Percentiles rank a stretch among this genome's conserved stretches.
Evolutionary conservation across 2,888 invertebrate species (phyloP).

Genomic region (Parnassius mnemosyne): DNA sequence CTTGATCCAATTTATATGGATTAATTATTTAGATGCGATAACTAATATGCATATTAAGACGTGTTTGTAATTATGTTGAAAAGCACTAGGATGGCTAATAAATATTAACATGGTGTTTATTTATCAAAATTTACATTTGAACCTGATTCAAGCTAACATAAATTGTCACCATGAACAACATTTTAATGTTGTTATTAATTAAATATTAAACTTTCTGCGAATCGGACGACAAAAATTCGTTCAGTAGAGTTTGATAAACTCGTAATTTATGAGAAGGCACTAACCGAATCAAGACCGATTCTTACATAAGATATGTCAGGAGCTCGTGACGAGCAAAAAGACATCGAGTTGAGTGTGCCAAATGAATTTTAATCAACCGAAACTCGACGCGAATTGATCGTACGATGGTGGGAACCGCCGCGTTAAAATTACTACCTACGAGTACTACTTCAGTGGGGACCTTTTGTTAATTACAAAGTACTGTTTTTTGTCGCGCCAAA

Average conservation of each 20-base stretch:
- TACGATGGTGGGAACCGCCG: conserved; percentile 20
- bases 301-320: conserved; percentile 43
- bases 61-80: too few relatives aligned
- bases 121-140: too few relatives aligned
- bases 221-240: conserved; percentile 5
- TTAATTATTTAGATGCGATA: too few relatives aligned
- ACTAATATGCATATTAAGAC: too few relatives aligned
- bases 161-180: not conserved
- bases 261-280: conserved; percentile 23
- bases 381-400: conserved; percentile 18
- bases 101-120: too few relatives aligned
- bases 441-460: not conserved
- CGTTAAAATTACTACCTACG: conserved; percentile 10
- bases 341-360: conserved; percentile 45
- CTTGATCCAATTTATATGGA: too few relatives aligned
- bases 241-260: conserved; percentile 19
- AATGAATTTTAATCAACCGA: conserved; percentile 55
- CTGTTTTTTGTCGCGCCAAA: conserved; percentile 1
- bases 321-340: conserved; percentile 54
- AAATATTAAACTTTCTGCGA: conserved; percentile 7
- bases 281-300: conserved; percentile 21
- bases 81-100: too few relatives aligned
- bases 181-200: not conserved
- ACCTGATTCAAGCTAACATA: too few relatives aligned
- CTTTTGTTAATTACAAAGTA: conserved; percentile 18